Evolutionary conservation across 2,797 vertebrate genomes (phyloP).

Genomic region (Gastrophryne carolinensis): DNA sequence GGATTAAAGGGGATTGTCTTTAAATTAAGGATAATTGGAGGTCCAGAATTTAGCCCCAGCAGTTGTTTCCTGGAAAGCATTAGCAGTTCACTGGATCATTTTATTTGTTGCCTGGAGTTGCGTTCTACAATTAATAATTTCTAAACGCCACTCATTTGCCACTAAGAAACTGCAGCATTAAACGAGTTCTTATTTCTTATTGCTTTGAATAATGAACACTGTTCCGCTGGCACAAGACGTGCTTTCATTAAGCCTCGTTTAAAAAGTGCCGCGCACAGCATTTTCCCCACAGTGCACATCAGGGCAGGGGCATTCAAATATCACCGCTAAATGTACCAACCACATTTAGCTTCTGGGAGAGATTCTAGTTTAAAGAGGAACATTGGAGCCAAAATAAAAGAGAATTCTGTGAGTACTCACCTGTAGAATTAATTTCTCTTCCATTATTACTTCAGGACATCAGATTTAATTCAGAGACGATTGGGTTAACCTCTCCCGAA

Average conservation of each 20-base stretch:
- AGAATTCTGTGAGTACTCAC: no score
- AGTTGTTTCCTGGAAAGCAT: not conserved
- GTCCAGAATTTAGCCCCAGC: no score
- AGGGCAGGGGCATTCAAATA: not conserved
- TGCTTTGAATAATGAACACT: not conserved
- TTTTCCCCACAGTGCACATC: not conserved
- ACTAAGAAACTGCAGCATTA: not conserved
- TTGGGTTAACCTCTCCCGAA: no score
- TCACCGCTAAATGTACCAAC: not conserved
- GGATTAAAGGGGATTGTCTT: no score
- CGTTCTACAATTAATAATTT: not conserved
- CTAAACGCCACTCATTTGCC: not conserved
- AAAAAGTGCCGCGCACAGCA: not conserved
- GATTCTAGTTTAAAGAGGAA: no score
- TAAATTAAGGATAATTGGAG: no score
- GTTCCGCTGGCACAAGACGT: not conserved
- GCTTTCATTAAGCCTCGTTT: not conserved
- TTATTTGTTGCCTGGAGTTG: not conserved
- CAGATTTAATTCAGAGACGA: no score
- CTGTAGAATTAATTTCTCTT: no score
- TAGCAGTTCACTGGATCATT: not conserved
- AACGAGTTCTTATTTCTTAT: not conserved
- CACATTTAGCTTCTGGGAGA: not conserved
- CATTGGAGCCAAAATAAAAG: no score
- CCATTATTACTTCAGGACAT: no score